A percentile compares a stretch with the other conserved stretches of the same genome.
Evolutionary conservation across 2,113 vertebrate genomes (phyloP).

Genomic region (Catharus fuscescens): DNA sequence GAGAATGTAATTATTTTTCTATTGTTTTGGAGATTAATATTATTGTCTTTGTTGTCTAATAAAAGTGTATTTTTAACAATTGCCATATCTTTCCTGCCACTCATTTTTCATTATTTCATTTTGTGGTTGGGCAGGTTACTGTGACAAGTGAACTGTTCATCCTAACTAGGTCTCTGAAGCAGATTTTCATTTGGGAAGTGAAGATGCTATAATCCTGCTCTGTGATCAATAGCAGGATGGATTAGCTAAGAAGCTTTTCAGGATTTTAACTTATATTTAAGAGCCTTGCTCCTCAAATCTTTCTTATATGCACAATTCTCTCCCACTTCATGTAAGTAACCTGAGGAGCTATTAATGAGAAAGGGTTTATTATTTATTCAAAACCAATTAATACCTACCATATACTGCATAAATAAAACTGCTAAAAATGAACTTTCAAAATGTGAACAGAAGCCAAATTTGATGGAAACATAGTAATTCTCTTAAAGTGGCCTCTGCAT

Average conservation of each 20-base stretch:
- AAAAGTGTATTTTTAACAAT: not conserved
- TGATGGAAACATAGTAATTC: not conserved
- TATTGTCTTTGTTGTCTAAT: not conserved
- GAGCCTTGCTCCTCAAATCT: not conserved
- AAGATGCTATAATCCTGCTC: not conserved
- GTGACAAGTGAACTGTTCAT: not conserved
- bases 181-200: not conserved
- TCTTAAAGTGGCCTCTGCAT: not conserved
- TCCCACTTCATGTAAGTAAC: not conserved
- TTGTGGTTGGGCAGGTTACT: not conserved
- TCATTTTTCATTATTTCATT: not conserved
- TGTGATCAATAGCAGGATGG: not conserved
- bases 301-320: not conserved
- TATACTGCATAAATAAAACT: not conserved
- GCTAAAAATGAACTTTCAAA: not conserved
- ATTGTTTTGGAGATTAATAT: not conserved
- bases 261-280: not conserved
- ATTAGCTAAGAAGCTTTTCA: not conserved
- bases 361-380: not conserved
- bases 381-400: not conserved
- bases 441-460: not conserved
- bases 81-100: rapidly evolving
- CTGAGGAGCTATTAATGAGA: not conserved
- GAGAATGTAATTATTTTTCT: not conserved
- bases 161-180: not conserved